These are phyloP conservation scores for Apeltes quadracus DNA, from an alignment of 2,113 vertebrate species.

Conservation along the genomic window DNA sequence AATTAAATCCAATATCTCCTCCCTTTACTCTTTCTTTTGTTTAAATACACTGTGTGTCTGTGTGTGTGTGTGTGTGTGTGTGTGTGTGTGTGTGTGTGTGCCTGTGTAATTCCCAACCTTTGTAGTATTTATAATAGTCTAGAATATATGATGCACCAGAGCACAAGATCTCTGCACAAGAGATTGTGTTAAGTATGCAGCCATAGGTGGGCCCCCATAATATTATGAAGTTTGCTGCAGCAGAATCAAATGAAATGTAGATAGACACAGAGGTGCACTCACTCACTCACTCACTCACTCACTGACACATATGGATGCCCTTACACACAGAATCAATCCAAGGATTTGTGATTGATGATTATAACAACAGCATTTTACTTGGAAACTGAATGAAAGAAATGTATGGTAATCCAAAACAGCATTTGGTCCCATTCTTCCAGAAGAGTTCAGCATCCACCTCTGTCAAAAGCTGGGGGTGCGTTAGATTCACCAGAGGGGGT, in stretches of 20 bases:
- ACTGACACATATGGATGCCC: background rate
- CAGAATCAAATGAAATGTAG: background rate
- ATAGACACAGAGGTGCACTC: background rate
- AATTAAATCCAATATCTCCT: background rate
- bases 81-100: conserved; percentile 16
- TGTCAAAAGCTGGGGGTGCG: background rate
- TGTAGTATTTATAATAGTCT: background rate
- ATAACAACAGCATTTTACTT: background rate
- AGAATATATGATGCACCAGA: too few species aligned
- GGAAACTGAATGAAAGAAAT: background rate
- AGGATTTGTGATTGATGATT: background rate
- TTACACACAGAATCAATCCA: background rate
- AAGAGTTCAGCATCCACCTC: background rate
- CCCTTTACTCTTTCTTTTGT: conserved; percentile 8
- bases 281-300: background rate
- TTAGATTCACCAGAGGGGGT: conserved; percentile 9
- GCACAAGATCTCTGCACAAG: too few species aligned
- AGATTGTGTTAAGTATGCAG: background rate
- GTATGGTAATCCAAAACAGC: background rate
- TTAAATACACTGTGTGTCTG: background rate
- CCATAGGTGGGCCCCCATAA: background rate
- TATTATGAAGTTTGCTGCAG: background rate
- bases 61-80: background rate
- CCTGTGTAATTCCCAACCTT: conserved; percentile 39
- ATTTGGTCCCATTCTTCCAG: background rate